Evolutionary conservation across 2,888 invertebrate species (phyloP), one percentile per base, ranked within the genome.

Genomic region (Hydriomena furcata): DNA sequence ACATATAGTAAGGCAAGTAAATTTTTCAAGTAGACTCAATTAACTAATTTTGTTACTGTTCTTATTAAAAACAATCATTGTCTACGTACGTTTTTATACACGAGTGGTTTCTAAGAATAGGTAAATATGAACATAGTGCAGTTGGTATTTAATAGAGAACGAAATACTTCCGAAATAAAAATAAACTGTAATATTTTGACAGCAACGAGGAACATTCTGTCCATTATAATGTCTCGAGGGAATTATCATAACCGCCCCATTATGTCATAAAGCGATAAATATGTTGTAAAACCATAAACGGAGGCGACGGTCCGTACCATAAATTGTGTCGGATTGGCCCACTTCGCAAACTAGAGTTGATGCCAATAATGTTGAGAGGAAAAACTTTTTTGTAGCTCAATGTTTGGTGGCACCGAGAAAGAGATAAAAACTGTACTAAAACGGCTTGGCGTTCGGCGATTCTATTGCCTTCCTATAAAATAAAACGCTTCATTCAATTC

Each of bases 231-330:
- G 52, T 62, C 62, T 58, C 52, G 47, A 34, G 55, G 66, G 71
- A 76, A 82, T 82, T 79, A 81, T 76, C 75, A 79, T 81, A 82
- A 81, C 76, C 73, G 68, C 66, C 71, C 76, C 65, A 79, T 76
- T 73, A 78, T 62, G 76, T 76, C 82, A 76, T 89, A 88, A 88
- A 89, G 65, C 84, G 73, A 89, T 89, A 87, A 89, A 88, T 87
- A 85, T 80, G 84, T 75, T 84, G 82, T 89, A 88, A 88, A 88
- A 82, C 84, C 84, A 86, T 88, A 87, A 87, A 84, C 73, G 70
- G 76, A 76, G 77, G 83, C 82, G 79, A 73, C 77, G 67, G 76
- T 73, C 76, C 75, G 70, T 79, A 64, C 63, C 81, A 82, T 88
- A 87, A 87, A 88, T 85, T 80, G 65, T 63, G 52, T 62, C 63